Percentiles rank a stretch among this genome's conserved stretches.
Evolutionary conservation across 2,888 invertebrate genomes (phyloP).

Genomic region (Crepidodera aurea): DNA sequence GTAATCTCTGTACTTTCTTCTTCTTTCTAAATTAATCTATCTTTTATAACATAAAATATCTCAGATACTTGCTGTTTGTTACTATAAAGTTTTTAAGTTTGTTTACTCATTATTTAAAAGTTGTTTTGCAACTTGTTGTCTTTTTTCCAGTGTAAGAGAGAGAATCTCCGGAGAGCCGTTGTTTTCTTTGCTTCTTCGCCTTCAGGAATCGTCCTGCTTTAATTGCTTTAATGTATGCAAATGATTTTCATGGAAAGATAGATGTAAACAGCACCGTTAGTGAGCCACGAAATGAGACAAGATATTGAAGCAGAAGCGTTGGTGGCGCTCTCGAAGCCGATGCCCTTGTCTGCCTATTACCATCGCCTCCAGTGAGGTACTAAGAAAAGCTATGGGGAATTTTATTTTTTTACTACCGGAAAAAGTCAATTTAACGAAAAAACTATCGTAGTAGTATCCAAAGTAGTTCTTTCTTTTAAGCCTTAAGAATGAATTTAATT

Average conservation of each 20-base stretch:
- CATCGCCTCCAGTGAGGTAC: not conserved
- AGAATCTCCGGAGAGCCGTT: slow-evolving; percentile 22
- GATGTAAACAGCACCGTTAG: slow-evolving; percentile 57
- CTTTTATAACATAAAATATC: too few species aligned
- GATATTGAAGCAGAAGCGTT: slow-evolving; percentile 40
- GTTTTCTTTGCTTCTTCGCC: slow-evolving; percentile 32
- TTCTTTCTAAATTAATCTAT: too few species aligned
- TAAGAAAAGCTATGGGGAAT: too few species aligned
- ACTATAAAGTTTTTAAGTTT: too few species aligned
- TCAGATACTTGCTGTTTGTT: too few species aligned
- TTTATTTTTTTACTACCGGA: too few species aligned
- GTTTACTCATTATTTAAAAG: too few species aligned
- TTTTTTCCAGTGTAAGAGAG: slow-evolving; percentile 14
- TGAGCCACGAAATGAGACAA: slow-evolving; percentile 58
- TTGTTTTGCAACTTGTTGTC: not conserved
- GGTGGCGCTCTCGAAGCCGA: slow-evolving; percentile 15
- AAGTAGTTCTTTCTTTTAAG: too few species aligned
- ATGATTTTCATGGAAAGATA: slow-evolving; percentile 57
- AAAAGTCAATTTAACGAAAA: too few species aligned
- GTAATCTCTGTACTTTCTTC: too few species aligned
- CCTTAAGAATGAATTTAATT: too few species aligned
- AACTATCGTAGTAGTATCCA: too few species aligned
- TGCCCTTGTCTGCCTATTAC: slow-evolving; percentile 32
- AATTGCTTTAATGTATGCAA: slow-evolving; percentile 58
- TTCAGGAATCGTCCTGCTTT: slow-evolving; percentile 44